phyloP scores from a whole-genome alignment of 2,113 vertebrate genomes.

The Heterotis niloticus region DNA sequence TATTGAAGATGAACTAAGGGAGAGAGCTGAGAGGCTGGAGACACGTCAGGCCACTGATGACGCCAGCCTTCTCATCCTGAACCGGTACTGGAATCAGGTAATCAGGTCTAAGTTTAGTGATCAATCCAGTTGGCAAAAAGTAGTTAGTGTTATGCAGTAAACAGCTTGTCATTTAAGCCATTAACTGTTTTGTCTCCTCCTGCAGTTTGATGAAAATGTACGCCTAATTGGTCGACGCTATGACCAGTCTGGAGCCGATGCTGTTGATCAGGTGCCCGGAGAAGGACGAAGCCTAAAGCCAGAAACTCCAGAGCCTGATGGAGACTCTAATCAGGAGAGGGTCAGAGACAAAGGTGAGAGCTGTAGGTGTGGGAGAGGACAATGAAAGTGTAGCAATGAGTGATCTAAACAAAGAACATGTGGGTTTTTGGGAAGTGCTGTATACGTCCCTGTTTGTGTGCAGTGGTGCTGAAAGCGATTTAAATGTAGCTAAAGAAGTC shows the following conservation, averaged over 20 bases:
- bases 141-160: not conserved
- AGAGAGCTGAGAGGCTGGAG: constrained; percentile 88
- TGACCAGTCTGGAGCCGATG: constrained; percentile 70
- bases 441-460: not conserved
- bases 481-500: not conserved
- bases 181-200: not conserved
- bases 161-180: not conserved
- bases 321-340: constrained; percentile 89
- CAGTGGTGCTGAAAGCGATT: not conserved
- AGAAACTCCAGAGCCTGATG: constrained; percentile 84
- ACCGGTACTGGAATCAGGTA: constrained; percentile 97
- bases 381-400: not conserved
- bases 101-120: not conserved
- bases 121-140: not conserved
- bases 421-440: too few relatives aligned
- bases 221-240: constrained; percentile 78
- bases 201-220: constrained; percentile 89
- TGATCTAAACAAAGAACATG: too few relatives aligned
- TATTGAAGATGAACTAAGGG: constrained; percentile 91
- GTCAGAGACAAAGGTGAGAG: constrained; percentile 65
- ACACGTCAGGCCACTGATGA: constrained; percentile 92
- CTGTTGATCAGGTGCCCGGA: constrained; percentile 70
- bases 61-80: constrained; percentile 89
- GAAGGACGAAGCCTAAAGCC: constrained; percentile 71
- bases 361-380: not conserved